Conservation (phyloP, 2,797 vertebrate genomes). For the Gymnodraco acuticeps region DNA sequence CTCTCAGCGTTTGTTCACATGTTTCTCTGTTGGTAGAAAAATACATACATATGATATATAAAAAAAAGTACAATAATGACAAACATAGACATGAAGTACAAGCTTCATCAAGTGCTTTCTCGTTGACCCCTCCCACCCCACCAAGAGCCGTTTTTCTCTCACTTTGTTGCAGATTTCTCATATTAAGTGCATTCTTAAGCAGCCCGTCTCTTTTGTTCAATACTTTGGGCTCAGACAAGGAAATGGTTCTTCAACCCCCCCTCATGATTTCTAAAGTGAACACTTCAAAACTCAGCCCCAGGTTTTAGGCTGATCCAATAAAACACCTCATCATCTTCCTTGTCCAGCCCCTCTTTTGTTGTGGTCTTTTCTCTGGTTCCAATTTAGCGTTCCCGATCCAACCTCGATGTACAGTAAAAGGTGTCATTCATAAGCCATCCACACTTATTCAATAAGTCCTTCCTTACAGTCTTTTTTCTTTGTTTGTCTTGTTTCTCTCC, state of each 20-base stretch:
- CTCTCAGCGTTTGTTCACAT: constrained; percentile 60
- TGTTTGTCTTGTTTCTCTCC: constrained; percentile 23
- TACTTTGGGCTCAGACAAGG: constrained; percentile 48
- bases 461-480: constrained; percentile 20
- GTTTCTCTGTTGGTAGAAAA: constrained; percentile 82
- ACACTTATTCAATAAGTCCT: constrained; percentile 22
- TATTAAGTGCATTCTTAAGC: constrained; percentile 60
- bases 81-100: constrained; percentile 76
- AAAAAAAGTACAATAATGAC: constrained; percentile 77
- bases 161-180: constrained; percentile 41
- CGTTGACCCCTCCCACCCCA: constrained; percentile 42
- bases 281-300: constrained; percentile 31
- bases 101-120: constrained; percentile 82
- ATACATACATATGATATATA: constrained; percentile 82
- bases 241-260: constrained; percentile 15
- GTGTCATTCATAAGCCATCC: constrained; percentile 36
- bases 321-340: not conserved
- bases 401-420: constrained; percentile 10
- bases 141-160: not conserved
- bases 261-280: constrained; percentile 31
- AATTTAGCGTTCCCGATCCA: constrained; percentile 5
- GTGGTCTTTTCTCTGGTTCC: constrained; percentile 20
- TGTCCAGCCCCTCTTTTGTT: constrained; percentile 1
- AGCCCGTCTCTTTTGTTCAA: constrained; percentile 23
- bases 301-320: constrained; percentile 15